Evolutionary conservation across 2,888 invertebrate genomes (phyloP).

Genomic region (Microctonus hyperodae): DNA sequence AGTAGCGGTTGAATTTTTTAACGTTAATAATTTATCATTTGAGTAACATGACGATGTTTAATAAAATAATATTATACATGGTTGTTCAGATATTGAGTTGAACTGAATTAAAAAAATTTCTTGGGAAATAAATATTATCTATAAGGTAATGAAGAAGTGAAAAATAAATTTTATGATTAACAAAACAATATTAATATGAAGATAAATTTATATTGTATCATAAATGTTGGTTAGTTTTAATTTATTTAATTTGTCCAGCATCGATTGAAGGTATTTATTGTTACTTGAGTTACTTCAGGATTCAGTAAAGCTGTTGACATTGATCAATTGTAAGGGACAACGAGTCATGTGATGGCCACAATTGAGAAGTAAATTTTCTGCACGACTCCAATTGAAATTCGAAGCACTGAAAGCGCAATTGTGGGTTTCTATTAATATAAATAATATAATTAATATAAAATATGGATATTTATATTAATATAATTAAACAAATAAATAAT

Average conservation of each 20-base stretch:
- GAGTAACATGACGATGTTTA: constrained; percentile 14
- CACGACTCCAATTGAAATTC: constrained; percentile 45
- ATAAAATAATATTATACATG: constrained; percentile 24
- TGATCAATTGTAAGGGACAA: constrained; percentile 57
- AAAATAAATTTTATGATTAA: too few relatives aligned
- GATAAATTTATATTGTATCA: too few relatives aligned
- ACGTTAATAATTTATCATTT: constrained; percentile 13
- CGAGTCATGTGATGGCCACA: constrained; percentile 51
- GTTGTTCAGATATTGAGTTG: background rate
- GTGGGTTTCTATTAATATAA: too few relatives aligned
- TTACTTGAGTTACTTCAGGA: constrained; percentile 15
- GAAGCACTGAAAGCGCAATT: constrained; percentile 49
- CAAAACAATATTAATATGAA: too few relatives aligned
- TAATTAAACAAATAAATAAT: too few relatives aligned
- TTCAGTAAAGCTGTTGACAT: constrained; percentile 49
- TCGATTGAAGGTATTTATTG: background rate
- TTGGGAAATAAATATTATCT: too few relatives aligned
- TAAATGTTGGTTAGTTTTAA: too few relatives aligned
- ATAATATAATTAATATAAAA: too few relatives aligned
- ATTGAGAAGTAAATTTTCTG: constrained; percentile 41
- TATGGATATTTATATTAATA: too few relatives aligned
- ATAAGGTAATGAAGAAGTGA: too few relatives aligned
- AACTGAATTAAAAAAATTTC: background rate
- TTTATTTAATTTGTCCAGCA: too few relatives aligned
- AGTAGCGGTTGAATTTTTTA: constrained; percentile 28